phyloP scores from a whole-genome alignment of 1,140 invertebrate species.

The Xylocopa sonorina region DNA sequence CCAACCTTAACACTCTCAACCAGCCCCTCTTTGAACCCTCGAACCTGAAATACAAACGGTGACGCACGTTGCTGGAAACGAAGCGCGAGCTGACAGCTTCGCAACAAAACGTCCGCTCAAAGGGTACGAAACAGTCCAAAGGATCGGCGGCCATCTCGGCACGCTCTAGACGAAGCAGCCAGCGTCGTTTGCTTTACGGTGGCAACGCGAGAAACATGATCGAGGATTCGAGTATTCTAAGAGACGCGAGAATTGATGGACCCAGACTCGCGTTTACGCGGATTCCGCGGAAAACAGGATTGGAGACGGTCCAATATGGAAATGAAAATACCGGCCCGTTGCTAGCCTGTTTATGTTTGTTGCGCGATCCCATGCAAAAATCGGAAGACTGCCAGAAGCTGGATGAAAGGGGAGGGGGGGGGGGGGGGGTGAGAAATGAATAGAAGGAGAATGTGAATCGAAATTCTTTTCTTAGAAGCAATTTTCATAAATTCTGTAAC shows the following conservation, averaged over 20 bases:
- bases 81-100: slow-evolving; percentile 2
- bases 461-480: too few species aligned
- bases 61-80: too few species aligned
- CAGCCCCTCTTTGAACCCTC: background rate
- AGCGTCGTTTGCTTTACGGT: background rate
- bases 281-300: slow-evolving; percentile 31
- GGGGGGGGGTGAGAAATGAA: too few species aligned
- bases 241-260: slow-evolving; percentile 10
- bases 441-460: too few species aligned
- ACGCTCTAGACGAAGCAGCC: background rate
- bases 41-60: background rate
- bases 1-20: background rate
- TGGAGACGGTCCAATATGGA: slow-evolving; percentile 54
- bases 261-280: background rate
- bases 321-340: slow-evolving; percentile 48
- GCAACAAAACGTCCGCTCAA: slow-evolving; percentile 13
- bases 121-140: background rate
- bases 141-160: background rate
- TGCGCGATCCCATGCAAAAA: slow-evolving; percentile 33
- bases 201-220: background rate
- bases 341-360: slow-evolving; percentile 46
- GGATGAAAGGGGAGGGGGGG: background rate
- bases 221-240: slow-evolving; percentile 8
- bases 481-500: too few species aligned
- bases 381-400: slow-evolving; percentile 6